Percentiles rank a stretch among this genome's conserved stretches.
These are phyloP conservation scores for Bradypus variegatus DNA, from an alignment of 2,797 vertebrate genomes.

Conservation along the genomic window DNA sequence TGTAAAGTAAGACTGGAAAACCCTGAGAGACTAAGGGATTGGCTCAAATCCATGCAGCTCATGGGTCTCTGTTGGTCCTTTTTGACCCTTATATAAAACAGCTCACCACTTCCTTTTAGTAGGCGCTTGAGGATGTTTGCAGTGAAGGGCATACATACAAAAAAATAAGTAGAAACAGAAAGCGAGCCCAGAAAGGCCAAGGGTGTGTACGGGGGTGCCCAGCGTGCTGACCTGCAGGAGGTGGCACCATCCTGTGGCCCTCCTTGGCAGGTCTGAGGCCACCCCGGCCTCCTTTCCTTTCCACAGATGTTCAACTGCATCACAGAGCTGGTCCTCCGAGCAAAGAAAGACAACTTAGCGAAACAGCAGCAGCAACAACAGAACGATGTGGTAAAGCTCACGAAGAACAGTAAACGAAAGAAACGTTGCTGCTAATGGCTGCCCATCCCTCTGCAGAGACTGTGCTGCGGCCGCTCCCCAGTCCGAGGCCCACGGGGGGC, in stretches of 20 bases:
- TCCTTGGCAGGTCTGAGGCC: not conserved
- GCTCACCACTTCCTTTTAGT: not conserved
- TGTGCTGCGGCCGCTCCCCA: constrained; percentile 70
- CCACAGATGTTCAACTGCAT: constrained; percentile 99
- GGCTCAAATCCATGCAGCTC: not conserved
- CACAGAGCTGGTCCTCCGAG: constrained; percentile 96
- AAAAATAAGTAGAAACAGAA: not conserved
- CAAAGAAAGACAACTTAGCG: constrained; percentile 96
- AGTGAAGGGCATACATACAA: not conserved
- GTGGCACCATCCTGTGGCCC: not conserved
- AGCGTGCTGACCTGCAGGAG: not conserved
- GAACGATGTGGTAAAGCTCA: constrained; percentile 97
- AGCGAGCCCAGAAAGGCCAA: not conserved
- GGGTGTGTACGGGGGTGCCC: not conserved
- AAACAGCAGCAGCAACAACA: constrained; percentile 98
- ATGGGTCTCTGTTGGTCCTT: not conserved
- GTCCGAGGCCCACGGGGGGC: constrained; percentile 71
- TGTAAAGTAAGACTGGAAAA: not conserved
- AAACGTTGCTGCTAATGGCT: constrained; percentile 95
- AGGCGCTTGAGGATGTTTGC: not conserved
- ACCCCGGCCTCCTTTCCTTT: not conserved
- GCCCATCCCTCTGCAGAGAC: constrained; percentile 69
- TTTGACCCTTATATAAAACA: not conserved
- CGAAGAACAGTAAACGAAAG: constrained; percentile 98
- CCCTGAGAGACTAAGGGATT: not conserved